A percentile compares a stretch with the other conserved stretches of the same genome.
phyloP scores from a whole-genome alignment of 2,888 invertebrate genomes.

The Calliscelio sp. region DNA sequence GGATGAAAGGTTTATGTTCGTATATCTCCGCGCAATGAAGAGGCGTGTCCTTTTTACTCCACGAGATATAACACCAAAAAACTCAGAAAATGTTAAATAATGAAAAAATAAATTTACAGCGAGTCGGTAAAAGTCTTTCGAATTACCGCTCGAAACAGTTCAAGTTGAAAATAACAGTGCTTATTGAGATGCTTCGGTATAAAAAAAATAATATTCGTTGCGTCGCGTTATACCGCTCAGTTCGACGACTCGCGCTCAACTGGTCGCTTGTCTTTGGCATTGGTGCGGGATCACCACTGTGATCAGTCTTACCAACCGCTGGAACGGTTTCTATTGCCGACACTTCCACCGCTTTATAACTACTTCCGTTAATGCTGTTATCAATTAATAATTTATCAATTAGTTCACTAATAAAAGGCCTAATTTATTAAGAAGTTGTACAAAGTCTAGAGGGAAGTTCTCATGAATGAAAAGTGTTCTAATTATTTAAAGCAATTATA shows the following conservation, averaged over 20 bases:
- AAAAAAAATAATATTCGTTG: constrained; percentile 37
- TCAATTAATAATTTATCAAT: constrained; percentile 49
- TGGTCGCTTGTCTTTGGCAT: constrained; percentile 81
- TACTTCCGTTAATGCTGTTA: constrained; percentile 35
- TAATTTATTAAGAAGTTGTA: too few species aligned
- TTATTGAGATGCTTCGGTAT: constrained; percentile 23
- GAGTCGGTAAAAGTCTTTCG: constrained; percentile 11
- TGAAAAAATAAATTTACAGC: constrained; percentile 28
- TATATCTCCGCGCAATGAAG: constrained; percentile 60
- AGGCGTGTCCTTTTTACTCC: constrained; percentile 68
- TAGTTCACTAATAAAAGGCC: too few species aligned
- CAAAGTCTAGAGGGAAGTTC: too few species aligned
- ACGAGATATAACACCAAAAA: constrained; percentile 54
- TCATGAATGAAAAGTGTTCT: too few species aligned
- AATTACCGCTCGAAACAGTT: constrained; percentile 30
- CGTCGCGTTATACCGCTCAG: constrained; percentile 80
- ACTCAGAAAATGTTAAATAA: constrained; percentile 28
- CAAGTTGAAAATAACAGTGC: constrained; percentile 30
- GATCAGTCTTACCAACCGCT: constrained; percentile 71
- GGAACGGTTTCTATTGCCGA: constrained; percentile 63
- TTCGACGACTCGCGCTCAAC: constrained; percentile 85
- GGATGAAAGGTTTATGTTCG: constrained; percentile 50
- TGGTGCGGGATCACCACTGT: constrained; percentile 81
- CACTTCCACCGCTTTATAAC: constrained; percentile 35
- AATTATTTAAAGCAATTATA: too few species aligned